Evolutionary conservation across 2,113 vertebrate genomes (phyloP).

Genomic region (Osmerus eperlanus): DNA sequence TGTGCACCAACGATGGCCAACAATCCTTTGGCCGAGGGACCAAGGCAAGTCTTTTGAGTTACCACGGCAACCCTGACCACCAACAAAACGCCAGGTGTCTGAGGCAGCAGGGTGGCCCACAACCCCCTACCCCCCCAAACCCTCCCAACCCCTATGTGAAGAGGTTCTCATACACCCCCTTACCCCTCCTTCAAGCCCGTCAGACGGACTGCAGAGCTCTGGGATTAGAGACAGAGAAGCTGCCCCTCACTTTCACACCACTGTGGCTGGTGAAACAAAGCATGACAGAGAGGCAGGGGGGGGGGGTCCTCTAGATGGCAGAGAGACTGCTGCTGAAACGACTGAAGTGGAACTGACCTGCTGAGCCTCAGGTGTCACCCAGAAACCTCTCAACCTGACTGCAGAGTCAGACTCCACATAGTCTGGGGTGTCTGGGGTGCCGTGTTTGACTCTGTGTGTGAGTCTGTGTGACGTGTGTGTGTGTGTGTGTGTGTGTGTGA

Average conservation of each 20-base stretch:
- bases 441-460: neutral
- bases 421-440: neutral
- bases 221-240: neutral
- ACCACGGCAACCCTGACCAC: conserved; percentile 44
- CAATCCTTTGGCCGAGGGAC: conserved; percentile 4
- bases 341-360: too few relatives aligned
- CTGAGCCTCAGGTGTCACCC: too few relatives aligned
- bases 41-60: conserved; percentile 29
- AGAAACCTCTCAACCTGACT: neutral
- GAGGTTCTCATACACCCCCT: conserved; percentile 12
- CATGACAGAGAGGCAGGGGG: neutral
- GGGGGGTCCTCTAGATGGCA: neutral
- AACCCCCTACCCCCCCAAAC: neutral
- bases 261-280: neutral
- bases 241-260: neutral
- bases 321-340: neutral
- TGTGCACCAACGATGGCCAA: neutral
- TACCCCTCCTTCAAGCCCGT: conserved; percentile 1
- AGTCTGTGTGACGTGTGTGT: neutral
- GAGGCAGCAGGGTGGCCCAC: conserved; percentile 35
- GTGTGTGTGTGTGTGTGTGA: neutral
- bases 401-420: too few relatives aligned
- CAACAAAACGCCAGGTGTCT: conserved; percentile 54
- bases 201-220: neutral
- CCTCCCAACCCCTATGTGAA: conserved; percentile 12